Percentiles rank a stretch among this genome's conserved stretches.
phyloP scores from a whole-genome alignment of 2,888 invertebrate species.

The Priapulus caudatus region DNA sequence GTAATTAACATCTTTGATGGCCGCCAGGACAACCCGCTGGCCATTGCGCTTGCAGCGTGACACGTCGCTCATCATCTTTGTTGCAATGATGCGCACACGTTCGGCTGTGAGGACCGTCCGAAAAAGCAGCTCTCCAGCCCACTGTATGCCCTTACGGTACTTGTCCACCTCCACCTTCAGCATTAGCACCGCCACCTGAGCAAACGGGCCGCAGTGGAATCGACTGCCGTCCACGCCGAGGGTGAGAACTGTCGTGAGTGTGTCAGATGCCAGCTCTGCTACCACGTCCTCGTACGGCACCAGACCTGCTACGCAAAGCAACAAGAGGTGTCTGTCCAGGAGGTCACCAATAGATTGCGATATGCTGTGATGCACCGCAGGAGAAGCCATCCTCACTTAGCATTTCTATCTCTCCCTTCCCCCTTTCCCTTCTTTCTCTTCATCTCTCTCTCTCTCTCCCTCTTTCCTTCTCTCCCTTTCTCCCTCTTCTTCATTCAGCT shows the following conservation, averaged over 20 bases:
- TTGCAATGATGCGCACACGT: slow-evolving; percentile 60
- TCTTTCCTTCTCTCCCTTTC: too few relatives aligned
- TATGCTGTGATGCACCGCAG: too few relatives aligned
- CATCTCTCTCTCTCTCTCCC: too few relatives aligned
- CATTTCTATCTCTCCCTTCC: too few relatives aligned
- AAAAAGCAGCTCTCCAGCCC: slow-evolving; percentile 62
- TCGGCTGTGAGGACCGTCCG: slow-evolving; percentile 57
- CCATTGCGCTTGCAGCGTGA: slow-evolving; percentile 62
- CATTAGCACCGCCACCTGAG: slow-evolving; percentile 52
- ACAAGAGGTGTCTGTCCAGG: too few relatives aligned
- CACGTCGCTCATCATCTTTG: slow-evolving; percentile 67
- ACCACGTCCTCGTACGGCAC: slow-evolving; percentile 58
- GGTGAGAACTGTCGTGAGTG: slow-evolving; percentile 49
- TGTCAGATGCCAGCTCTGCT: slow-evolving; percentile 61
- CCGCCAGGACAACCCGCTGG: slow-evolving; percentile 50
- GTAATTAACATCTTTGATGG: slow-evolving; percentile 50
- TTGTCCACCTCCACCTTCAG: slow-evolving; percentile 63
- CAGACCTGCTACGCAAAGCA: slow-evolving; percentile 41
- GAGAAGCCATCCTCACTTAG: too few relatives aligned
- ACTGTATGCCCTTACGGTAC: slow-evolving; percentile 58
- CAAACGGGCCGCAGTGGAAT: slow-evolving; percentile 61
- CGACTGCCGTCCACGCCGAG: slow-evolving; percentile 50
- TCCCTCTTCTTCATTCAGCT: too few relatives aligned
- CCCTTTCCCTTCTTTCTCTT: too few relatives aligned
- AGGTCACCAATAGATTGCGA: too few relatives aligned